These are phyloP conservation scores for Rhinolophus ferrumequinum DNA, from an alignment of 2,113 vertebrate genomes.

Conservation along the genomic window DNA sequence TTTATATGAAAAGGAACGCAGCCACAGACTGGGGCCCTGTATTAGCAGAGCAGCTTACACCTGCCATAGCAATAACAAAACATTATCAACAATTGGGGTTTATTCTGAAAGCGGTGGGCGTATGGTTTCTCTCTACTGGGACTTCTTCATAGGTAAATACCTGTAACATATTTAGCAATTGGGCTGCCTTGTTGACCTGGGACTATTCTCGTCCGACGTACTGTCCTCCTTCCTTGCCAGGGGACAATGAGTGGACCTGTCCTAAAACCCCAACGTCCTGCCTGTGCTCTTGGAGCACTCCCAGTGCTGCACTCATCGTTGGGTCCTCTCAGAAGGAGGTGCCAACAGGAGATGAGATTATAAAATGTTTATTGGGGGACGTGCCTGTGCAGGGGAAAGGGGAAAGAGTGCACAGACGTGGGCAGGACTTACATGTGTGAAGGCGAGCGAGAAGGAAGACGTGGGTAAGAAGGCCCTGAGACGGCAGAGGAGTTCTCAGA, in stretches of 20 bases:
- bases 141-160: background rate
- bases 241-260: no score
- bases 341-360: background rate
- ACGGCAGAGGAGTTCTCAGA: background rate
- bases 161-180: background rate
- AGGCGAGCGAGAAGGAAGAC: background rate
- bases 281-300: background rate
- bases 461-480: background rate
- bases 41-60: background rate
- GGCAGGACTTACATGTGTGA: background rate
- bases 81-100: background rate
- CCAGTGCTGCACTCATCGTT: no score
- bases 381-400: background rate
- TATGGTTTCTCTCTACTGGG: background rate
- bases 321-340: background rate
- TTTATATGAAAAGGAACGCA: background rate
- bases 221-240: background rate
- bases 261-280: background rate
- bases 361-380: background rate
- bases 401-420: fast-evolving
- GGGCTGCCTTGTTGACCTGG: background rate
- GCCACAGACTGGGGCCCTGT: background rate
- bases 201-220: background rate
- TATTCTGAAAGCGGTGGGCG: background rate
- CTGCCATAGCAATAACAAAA: background rate